Base-by-base conservation (phyloP, 2,113 vertebrate genomes). In the Varanus komodoensis region DNA sequence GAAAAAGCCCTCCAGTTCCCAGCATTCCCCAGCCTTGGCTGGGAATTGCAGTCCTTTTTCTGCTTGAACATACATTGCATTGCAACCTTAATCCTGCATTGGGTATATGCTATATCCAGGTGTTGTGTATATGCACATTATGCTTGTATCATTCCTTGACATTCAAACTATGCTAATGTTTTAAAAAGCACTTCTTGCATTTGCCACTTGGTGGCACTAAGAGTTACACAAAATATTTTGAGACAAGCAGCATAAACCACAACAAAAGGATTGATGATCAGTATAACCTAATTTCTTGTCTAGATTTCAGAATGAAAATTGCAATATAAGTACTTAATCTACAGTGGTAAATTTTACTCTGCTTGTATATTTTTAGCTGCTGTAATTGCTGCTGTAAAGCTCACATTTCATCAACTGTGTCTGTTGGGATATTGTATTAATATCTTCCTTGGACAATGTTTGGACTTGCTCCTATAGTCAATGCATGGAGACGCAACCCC, bases 191-290 rank as follows among this genome's bases (percentile, higher is more conserved):
- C 19, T 89, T 5, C 92, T 81, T 68, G 54, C 75, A 78, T 88
- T 5, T 44, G 89, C 96, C 96, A 83, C 97, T 94, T 96, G 97
- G 94, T 97, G 97, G 96, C 97, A 95, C 95, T 92, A 95, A 91
- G 89, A 89, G 91, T 95, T 97, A 95, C 87, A 38, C 34, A 93
- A 93, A 44, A 7, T 48, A 57, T 34, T 64, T 84, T 23, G 1
- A 34, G 80, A 64, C 8, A 3, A 1, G 0, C 8, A 44, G 54
- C 11, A 73, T 38, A 1, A 74, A 67, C n/a, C 23, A 0, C 0
- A 82, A 34, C 64, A 86, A 14, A 44, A 73, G 0, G 79, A 67
- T 29, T 52, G 34, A 64, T 48, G 85, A 32, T 4, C 34, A 64
- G 38, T n/a, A 0, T 3, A 90, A 29, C 54, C 50, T 52, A 0